Conservation (phyloP, 2,113 vertebrate species). For the Aegotheles bennettii region DNA sequence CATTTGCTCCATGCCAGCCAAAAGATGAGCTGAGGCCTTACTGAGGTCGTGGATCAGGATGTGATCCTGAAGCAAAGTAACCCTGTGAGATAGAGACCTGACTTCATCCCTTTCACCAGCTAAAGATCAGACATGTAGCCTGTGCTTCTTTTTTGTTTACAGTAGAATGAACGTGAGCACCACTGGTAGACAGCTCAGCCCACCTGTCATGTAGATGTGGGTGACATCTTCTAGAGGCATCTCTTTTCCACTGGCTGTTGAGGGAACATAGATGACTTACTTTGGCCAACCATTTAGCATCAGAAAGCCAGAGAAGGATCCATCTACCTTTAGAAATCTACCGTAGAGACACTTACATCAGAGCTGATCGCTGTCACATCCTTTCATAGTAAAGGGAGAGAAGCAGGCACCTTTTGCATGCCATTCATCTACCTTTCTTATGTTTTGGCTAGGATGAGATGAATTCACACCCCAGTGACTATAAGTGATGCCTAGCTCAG, state of each 20-base stretch:
- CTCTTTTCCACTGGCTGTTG: not conserved
- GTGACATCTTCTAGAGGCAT: not conserved
- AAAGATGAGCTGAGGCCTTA: not conserved
- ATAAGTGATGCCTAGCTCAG: not conserved
- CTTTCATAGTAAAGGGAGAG: not conserved
- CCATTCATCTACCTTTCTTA: not conserved
- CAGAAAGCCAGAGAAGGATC: not conserved
- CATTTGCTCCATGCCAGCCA: not conserved
- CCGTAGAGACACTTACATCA: not conserved
- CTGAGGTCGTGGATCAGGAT: not conserved
- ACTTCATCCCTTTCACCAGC: not conserved
- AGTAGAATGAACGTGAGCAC: not conserved
- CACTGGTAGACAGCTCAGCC: not conserved
- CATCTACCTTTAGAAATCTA: not conserved
- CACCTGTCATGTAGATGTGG: not conserved
- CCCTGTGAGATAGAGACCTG: not conserved
- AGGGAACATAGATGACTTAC: not conserved
- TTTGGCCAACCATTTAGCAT: not conserved
- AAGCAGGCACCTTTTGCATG: not conserved
- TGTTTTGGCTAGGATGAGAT: not conserved
- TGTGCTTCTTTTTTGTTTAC: not conserved
- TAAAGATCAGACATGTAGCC: not conserved
- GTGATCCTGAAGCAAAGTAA: not conserved
- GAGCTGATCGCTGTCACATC: not conserved
- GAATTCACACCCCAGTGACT: not conserved